Conservation (phyloP, 2,113 vertebrate species). For the Bos javanicus region DNA sequence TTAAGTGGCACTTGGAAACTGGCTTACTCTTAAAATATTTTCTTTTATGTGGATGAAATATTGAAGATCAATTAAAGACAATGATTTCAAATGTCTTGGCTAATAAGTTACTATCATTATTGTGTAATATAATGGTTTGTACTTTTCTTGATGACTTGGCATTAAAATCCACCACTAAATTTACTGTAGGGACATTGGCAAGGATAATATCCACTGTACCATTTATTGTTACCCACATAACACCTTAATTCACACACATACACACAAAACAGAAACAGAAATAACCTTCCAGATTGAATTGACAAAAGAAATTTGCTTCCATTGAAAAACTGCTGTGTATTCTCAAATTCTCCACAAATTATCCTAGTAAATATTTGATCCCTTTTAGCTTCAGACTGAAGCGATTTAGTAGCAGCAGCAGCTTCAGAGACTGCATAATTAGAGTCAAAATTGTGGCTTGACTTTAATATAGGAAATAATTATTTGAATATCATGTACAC, state of each 20-base stretch:
- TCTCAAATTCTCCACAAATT: background rate
- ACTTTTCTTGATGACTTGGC: background rate
- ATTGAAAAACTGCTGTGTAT: background rate
- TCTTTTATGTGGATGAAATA: background rate
- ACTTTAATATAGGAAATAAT: background rate
- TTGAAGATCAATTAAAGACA: background rate
- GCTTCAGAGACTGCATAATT: background rate
- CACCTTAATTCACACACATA: background rate
- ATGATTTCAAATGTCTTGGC: background rate
- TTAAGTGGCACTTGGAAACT: background rate
- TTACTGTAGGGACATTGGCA: background rate
- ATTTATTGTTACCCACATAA: background rate
- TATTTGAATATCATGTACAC: background rate
- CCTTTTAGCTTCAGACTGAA: background rate
- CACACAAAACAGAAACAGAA: background rate
- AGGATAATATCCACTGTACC: background rate
- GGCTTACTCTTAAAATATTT: background rate
- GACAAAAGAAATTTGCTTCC: background rate
- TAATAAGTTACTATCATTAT: background rate
- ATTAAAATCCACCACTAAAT: background rate
- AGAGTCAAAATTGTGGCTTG: background rate
- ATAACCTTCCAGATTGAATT: background rate
- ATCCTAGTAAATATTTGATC: background rate
- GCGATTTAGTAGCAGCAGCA: no score
- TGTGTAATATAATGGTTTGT: background rate